Evolutionary conservation across 2,797 vertebrate species (phyloP), one percentile per base, ranked within the genome.

Genomic region (Falco columbarius): DNA sequence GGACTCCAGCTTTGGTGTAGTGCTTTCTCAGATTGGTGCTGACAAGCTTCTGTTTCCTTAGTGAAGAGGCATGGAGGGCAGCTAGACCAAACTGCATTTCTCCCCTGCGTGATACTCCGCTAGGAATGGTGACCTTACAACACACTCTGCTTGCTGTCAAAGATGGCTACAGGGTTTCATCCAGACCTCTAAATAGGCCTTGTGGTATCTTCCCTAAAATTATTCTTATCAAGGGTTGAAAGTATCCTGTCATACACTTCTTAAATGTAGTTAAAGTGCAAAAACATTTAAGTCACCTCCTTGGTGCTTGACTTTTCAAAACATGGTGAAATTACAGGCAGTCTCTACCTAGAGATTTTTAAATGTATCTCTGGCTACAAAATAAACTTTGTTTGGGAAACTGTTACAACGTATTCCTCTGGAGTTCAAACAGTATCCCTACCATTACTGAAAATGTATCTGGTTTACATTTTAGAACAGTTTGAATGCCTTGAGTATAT

Each of bases 381-480:
- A 94, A 67, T 21, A 59, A 65, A 36, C 44, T 61, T 62, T 85
- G 3, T 74, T 23, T 27, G 47, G 29, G 4, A 17, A 22, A 22
- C 32, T 58, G 23, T 51, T 77, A 30, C 7, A 36, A 3, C 26
- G 4, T 71, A 6, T 36, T 71, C 23, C 13, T 13, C 30, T 88
- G 17, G 52, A 32, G 27, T 70, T 91, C 71, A 54, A 34, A 75
- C 34, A 68, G 52, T n/a, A 61, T 79, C 77, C 24, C 5, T n/a
- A 72, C 21, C 26, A 19, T 67, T 71, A 38, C 36, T 67, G 79
- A 55, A 80, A 85, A 46, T 47, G 5, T 36, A 10, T 83, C 71
- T 90, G 51, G 3, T 90, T 95, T 76, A 56, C 10, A 11, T 94
- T 91, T 91, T 59, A 44, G 29, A 95, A 10, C 9, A 61, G 19